These are phyloP conservation scores for Sturmia bella DNA, from an alignment of 2,888 invertebrate genomes.

Conservation along the genomic window DNA sequence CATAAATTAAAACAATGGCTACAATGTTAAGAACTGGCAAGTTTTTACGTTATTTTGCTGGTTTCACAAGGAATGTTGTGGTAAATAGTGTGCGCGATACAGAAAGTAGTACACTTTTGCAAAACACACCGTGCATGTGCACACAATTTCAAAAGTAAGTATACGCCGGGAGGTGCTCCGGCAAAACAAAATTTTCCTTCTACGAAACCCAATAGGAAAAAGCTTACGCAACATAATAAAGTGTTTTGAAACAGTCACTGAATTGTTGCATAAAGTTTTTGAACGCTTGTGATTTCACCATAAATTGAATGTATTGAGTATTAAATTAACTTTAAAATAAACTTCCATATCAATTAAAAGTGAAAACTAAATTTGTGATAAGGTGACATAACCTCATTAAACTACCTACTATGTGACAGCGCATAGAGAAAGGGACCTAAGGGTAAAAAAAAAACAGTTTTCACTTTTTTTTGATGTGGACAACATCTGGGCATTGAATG, in stretches of 20 bases:
- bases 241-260: background rate
- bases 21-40: constrained; percentile 86
- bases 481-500: too few species aligned
- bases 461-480: too few species aligned
- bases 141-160: constrained; percentile 77
- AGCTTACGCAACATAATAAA: constrained; percentile 58
- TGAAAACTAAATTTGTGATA: constrained; percentile 33
- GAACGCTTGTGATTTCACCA: background rate
- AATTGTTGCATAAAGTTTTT: background rate
- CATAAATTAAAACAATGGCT: constrained; percentile 75
- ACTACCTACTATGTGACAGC: too few species aligned
- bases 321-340: constrained; percentile 56
- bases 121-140: constrained; percentile 83
- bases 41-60: constrained; percentile 88
- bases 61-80: constrained; percentile 87
- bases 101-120: constrained; percentile 84
- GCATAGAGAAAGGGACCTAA: too few species aligned
- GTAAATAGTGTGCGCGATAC: constrained; percentile 86
- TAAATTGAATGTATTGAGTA: background rate
- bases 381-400: constrained; percentile 64
- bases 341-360: constrained; percentile 55
- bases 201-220: background rate
- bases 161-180: constrained; percentile 34
- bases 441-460: too few species aligned
- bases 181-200: background rate